phyloP scores from a whole-genome alignment of 1,140 invertebrate species.

The Phenacoccus solenopsis region DNA sequence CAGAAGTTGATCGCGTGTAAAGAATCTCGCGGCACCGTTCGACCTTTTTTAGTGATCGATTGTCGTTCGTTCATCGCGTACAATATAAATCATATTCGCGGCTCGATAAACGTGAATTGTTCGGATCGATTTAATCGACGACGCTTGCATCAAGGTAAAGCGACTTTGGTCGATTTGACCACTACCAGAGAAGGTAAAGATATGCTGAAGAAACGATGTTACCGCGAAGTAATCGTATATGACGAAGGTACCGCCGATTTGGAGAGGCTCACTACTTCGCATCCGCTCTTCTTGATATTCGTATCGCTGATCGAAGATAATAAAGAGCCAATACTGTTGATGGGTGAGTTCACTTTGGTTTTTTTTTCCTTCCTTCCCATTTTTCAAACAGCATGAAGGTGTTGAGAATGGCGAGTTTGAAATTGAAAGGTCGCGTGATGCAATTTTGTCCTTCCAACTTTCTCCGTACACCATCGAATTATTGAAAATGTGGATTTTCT shows the following conservation, averaged over 20 bases:
- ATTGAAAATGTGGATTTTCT: too few species aligned
- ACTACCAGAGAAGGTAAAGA: constrained; percentile 50
- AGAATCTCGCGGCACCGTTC: constrained; percentile 27
- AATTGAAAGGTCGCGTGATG: too few species aligned
- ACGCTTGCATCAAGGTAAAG: constrained; percentile 52
- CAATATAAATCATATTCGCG: constrained; percentile 54
- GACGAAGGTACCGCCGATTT: constrained; percentile 51
- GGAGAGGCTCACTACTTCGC: constrained; percentile 41
- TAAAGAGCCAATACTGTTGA: constrained; percentile 49
- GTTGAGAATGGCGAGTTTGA: too few species aligned
- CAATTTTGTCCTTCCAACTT: too few species aligned
- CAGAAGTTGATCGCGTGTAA: constrained; percentile 27
- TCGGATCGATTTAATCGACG: constrained; percentile 57
- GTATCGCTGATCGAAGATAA: constrained; percentile 55
- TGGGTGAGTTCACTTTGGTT: constrained; percentile 44
- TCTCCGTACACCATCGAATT: too few species aligned
- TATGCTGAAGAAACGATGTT: constrained; percentile 40
- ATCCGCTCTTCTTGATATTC: constrained; percentile 53
- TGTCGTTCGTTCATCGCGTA: constrained; percentile 59
- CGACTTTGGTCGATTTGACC: constrained; percentile 51
- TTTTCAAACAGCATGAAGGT: too few species aligned
- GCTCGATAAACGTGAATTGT: constrained; percentile 63
- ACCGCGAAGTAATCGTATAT: constrained; percentile 52
- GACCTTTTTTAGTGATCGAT: constrained; percentile 46
- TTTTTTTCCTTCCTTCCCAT: background rate